Base-by-base conservation (phyloP, 2,888 invertebrate species). In the Drosophila buzzatii region DNA sequence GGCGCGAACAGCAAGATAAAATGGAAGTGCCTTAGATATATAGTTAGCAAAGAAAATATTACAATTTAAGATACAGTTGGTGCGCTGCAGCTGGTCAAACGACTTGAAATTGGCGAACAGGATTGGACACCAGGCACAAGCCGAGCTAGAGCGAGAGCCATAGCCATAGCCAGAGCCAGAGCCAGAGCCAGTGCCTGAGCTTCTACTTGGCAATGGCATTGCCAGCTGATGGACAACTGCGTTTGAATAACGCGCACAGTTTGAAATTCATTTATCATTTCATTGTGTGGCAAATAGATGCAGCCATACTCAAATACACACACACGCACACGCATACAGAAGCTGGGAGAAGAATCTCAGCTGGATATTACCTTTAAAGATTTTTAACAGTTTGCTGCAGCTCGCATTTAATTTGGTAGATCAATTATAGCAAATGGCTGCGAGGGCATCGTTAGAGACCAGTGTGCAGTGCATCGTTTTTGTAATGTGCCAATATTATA, bases 201-300 rank as follows among this genome's bases (percentile, higher is more conserved):
- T 27, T 9, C 35, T 4, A n/a, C 37, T 37, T 47, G 69, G 72
- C 63, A 60, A 53, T 70, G 69, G 63, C 70, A 71, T n/a, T 51
- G 45, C 61, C 27, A 37, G 63, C 76, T 76, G 80, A 76, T 76
- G 76, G 73, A 78, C 75, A 78, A 74, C 73, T 60, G 20, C 60
- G 75, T 73, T 79, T 82, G 85, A 87, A 74, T 85, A 56, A 82
- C 84, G 89, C 84, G 85, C 86, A 85, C 86, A 89, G 89, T 87
- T 89, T 87, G 86, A 89, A 73, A 81, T 83, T 76, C 86, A 87
- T 87, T 89, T 83, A 89, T 87, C 87, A 89, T 76, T 81, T 83
- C 53, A 87, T 89, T 89, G 89, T 87, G 81, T 71, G 77, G 82
- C 76, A 76, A 76, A 72, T 79, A 73, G 79, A 70, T 76, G 70